Base-by-base conservation (phyloP, 2,888 invertebrate genomes). In the Synanthedon andrenaeformis region DNA sequence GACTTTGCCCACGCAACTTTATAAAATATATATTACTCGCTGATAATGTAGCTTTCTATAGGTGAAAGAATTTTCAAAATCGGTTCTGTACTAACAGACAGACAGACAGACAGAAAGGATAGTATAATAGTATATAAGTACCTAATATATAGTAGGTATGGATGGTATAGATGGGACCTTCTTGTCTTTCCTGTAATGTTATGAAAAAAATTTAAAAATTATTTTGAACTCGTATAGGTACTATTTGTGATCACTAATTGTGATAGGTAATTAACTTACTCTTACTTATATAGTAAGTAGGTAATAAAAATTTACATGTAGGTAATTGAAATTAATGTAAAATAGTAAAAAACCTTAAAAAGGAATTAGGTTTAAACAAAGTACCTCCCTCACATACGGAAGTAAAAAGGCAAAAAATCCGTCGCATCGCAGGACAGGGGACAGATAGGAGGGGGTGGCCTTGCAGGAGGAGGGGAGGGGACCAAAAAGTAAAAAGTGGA, bases 401-500 rank as follows among this genome's bases (percentile, higher is more conserved):
- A 50, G 57, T 59, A 65, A 67, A 57, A 62, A 65, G 57, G 72
- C 62, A 69, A 68, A 70, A 70, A 74, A 62, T 58, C 65, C 63
- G 59, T 63, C 23, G 68, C 67, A 66, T 69, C 67, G 65, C 62
- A 63, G 72, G 70, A 70, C 71, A 69, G 61, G 60, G 66, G 62
- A 57, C 60, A 67, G 60, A 63, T 58, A 58, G 64, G 60, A 56
- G 57, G 57, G 23, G 63, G 60, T 63, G 62, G 65, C 35, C 35
- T 35, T 2, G 45, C n/a, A 12, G 64, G 61, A 55, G 57, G 57
- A 62, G 60, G 63, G 61, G 64, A 58, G 62, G 63, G 66, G 63
- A 58, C 68, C 74, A 70, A 77, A 82, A 82, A 80, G 76, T 76
- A 79, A 82, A 82, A 82, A 81, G 72, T 72, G 68, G 74, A 69